A percentile compares a stretch with the other conserved stretches of the same genome.
Conservation (phyloP, 2,888 invertebrate species). For the Horisme vitalbata region DNA sequence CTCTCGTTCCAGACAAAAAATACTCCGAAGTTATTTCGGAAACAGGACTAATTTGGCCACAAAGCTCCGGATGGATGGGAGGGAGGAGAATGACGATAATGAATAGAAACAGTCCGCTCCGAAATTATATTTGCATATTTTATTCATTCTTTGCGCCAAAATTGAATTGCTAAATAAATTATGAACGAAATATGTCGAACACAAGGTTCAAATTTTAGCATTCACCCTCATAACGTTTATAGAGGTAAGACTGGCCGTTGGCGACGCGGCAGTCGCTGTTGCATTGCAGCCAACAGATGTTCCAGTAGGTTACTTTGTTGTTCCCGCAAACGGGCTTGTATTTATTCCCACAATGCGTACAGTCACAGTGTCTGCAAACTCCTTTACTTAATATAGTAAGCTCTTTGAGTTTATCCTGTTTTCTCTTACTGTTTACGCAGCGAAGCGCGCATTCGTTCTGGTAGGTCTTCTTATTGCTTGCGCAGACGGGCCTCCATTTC, state of each 20-base stretch:
- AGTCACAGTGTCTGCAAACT: slow-evolving; percentile 15
- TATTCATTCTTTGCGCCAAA: slow-evolving; percentile 7
- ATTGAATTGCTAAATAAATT: slow-evolving; percentile 5
- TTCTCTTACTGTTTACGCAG: slow-evolving; percentile 40
- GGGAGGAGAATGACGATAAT: slow-evolving; percentile 4
- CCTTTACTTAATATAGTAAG: slow-evolving; percentile 9
- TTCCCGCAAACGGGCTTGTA: slow-evolving; percentile 44
- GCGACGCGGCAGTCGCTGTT: slow-evolving; percentile 34
- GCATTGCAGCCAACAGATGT: slow-evolving; percentile 43
- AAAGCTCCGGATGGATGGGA: slow-evolving; percentile 16
- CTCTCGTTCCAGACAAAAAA: slow-evolving; percentile 39
- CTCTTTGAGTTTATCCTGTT: not conserved
- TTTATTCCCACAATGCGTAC: slow-evolving; percentile 26
- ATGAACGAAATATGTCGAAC: not conserved
- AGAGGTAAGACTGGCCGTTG: slow-evolving; percentile 20
- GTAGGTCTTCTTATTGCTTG: slow-evolving; percentile 38
- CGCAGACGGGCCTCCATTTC: slow-evolving; percentile 41
- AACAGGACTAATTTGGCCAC: slow-evolving; percentile 34
- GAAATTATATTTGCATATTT: slow-evolving; percentile 17
- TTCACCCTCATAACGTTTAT: slow-evolving; percentile 15
- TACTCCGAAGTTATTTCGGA: slow-evolving; percentile 32
- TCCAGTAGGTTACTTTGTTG: slow-evolving; percentile 42
- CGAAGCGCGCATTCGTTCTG: slow-evolving; percentile 38
- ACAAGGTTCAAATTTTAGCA: slow-evolving; percentile 20
- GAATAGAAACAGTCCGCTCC: slow-evolving; percentile 16